Percentiles rank a stretch among this genome's conserved stretches.
Evolutionary conservation across 2,113 vertebrate genomes (phyloP).

Genomic region (Numida meleagris): DNA sequence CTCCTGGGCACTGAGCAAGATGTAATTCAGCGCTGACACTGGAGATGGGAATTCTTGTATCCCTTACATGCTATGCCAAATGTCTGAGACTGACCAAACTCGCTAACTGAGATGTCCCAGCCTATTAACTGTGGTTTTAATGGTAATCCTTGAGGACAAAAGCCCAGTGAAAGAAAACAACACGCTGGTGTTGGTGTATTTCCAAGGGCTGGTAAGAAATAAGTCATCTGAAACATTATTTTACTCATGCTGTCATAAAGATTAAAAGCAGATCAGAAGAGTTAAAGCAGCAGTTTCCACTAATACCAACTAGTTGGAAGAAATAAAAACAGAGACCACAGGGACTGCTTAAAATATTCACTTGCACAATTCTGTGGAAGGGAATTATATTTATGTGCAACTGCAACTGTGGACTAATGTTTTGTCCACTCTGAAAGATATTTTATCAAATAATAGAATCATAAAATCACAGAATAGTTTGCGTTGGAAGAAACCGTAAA

Average conservation of each 20-base stretch:
- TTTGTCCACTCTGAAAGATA: neutral
- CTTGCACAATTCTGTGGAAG: neutral
- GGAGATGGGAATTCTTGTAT: neutral
- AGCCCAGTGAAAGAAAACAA: slow-evolving; percentile 10
- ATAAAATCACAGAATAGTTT: no score
- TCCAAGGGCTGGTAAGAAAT: slow-evolving; percentile 1
- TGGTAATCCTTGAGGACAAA: neutral
- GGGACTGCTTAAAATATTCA: neutral
- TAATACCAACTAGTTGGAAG: neutral
- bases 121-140: slow-evolving; percentile 14
- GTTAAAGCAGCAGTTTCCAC: slow-evolving; percentile 25
- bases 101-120: neutral
- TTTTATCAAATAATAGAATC: neutral
- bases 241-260: neutral
- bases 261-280: neutral
- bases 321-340: slow-evolving; percentile 1
- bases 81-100: slow-evolving; percentile 1
- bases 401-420: neutral
- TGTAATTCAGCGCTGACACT: neutral
- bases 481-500: no score
- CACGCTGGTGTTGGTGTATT: neutral
- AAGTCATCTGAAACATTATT: neutral
- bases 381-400: neutral
- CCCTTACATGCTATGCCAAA: neutral
- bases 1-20: neutral